Evolutionary conservation across 2,797 vertebrate species (phyloP).

Genomic region (Siniperca obscura): DNA sequence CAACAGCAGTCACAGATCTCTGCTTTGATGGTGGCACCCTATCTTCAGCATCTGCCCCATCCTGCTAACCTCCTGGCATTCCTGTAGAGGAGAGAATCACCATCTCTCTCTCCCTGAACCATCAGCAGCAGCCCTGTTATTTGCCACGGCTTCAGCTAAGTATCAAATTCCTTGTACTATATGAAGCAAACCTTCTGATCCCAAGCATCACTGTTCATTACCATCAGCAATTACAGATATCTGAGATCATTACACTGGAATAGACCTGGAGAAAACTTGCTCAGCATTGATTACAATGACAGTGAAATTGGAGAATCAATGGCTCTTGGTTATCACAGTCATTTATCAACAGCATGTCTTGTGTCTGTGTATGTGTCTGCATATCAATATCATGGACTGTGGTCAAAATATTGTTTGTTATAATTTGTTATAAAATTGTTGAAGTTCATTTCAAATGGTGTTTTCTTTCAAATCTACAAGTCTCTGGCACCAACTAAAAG

Average conservation of each 20-base stretch:
- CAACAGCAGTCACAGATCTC: constrained; percentile 69
- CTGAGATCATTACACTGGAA: constrained; percentile 48
- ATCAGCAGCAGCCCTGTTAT: constrained; percentile 32
- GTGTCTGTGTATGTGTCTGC: constrained; percentile 6
- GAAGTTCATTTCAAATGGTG: constrained; percentile 7
- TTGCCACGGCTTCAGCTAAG: constrained; percentile 43
- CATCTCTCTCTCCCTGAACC: constrained; percentile 24
- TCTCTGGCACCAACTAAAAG: constrained; percentile 30
- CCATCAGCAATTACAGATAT: constrained; percentile 74
- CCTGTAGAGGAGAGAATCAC: constrained; percentile 38
- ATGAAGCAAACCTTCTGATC: constrained; percentile 55
- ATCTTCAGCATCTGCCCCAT: constrained; percentile 64
- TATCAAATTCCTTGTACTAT: constrained; percentile 46
- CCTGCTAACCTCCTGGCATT: constrained; percentile 64
- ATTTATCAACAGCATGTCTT: constrained; percentile 60
- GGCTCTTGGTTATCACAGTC: constrained; percentile 50
- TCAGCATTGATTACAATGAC: constrained; percentile 58
- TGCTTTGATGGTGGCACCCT: constrained; percentile 68
- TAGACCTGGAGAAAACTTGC: constrained; percentile 41
- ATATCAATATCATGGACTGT: constrained; percentile 10
- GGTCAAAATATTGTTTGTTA: constrained; percentile 32
- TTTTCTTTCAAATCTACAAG: constrained; percentile 25
- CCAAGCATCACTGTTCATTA: constrained; percentile 69
- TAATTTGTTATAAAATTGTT: no score
- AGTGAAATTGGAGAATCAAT: constrained; percentile 60